A percentile compares a stretch with the other conserved stretches of the same genome.
Conservation (phyloP, 2,797 vertebrate genomes). For the Pelodytes ibericus region DNA sequence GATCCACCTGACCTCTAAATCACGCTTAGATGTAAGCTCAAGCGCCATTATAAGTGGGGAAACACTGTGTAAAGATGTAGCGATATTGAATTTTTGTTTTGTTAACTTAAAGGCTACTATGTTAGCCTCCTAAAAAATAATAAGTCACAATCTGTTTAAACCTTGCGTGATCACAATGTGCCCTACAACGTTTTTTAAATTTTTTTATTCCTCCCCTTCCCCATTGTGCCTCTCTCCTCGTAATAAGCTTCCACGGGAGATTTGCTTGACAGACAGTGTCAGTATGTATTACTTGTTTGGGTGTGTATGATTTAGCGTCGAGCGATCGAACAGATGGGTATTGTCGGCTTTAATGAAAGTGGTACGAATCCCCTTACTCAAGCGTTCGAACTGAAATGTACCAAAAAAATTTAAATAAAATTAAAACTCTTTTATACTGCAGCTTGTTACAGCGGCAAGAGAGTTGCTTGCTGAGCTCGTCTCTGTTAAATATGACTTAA, state of each 20-base stretch:
- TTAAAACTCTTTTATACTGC: constrained; percentile 12
- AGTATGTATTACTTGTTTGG: constrained; percentile 3
- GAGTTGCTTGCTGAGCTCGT: constrained; percentile 62
- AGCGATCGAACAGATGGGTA: constrained; percentile 39
- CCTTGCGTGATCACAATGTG: not conserved
- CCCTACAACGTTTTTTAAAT: not conserved
- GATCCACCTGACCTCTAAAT: too few relatives aligned
- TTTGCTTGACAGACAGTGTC: constrained; percentile 16
- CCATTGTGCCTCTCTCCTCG: too few relatives aligned
- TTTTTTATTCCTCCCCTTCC: not conserved
- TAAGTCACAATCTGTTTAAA: not conserved
- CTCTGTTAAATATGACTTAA: constrained; percentile 61
- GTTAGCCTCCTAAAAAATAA: not conserved
- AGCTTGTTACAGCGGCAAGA: not conserved
- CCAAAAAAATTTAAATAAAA: not conserved
- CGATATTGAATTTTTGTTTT: too few relatives aligned
- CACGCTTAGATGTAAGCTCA: too few relatives aligned
- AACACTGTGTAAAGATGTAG: too few relatives aligned
- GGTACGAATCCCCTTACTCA: not conserved
- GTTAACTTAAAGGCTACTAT: too few relatives aligned
- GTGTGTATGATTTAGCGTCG: constrained; percentile 12
- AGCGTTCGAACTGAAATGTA: not conserved
- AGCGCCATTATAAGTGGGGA: too few relatives aligned
- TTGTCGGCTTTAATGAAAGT: constrained; percentile 25
- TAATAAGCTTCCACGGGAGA: not conserved